Base-by-base conservation (phyloP, 2,113 vertebrate genomes). In the Seriola quinqueradiata region DNA sequence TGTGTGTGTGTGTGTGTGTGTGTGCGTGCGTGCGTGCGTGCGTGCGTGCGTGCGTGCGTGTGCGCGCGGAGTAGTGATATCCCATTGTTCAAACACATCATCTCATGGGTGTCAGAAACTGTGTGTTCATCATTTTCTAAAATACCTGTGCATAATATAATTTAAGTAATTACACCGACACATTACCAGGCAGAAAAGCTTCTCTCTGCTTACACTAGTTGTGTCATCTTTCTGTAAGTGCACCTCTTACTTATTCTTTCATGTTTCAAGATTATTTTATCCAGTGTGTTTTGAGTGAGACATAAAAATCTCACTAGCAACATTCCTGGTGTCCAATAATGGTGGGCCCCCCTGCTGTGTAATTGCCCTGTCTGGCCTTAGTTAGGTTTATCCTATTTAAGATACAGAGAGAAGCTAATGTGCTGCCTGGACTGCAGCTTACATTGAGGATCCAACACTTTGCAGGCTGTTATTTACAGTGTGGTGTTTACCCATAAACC, bases 331-430 rank as follows among this genome's bases (percentile, higher is more conserved):
- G 67, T 76, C 48, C 63, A 42, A 25, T 69, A 21, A 61, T 34
- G 25, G 69, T 57, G 65, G 38, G 63, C 64, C 25, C 25, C 34
- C 82, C 89, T 63, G 65, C 89, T 83, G 73, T 78, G 73, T 57
- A 54, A 32, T 19, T 42, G n/a, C 74, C 65, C 60, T 52, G 55
- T 61, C 34, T 78, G 71, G 16, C 77, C 63, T 68, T 16, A 8
- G 25, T 55, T 77, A 8, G 32, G 60, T 77, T 89, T 67, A 85
- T 90, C 71, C 79, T 81, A n/a, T 77, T 83, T 80, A 67, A 75
- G 67, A 59, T 40, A 42, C 52, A 75, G 58, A 70, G 40, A 58
- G 67, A 58, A 61, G 61, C 64, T 32, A 48, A 38, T 16, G 67
- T 48, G 50, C 8, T 17, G 50, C 61, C n/a, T 38, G 40, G 32